Conservation (phyloP, 2,113 vertebrate species). For the Ptychochromis oligacanthus region DNA sequence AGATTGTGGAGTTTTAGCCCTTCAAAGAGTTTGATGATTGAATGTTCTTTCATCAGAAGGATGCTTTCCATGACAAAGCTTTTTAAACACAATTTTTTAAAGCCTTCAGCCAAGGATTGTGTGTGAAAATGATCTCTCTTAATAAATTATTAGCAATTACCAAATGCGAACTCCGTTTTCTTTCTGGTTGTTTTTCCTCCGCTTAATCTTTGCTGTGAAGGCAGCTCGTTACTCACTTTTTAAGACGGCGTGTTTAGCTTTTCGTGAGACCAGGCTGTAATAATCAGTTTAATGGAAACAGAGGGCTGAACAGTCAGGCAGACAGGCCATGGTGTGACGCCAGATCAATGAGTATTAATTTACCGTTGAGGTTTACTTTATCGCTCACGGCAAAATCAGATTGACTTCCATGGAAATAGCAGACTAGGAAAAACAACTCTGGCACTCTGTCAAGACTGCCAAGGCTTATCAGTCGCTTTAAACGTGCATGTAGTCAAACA, state of each 20-base stretch:
- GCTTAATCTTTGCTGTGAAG: accelerated
- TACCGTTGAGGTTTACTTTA: constrained; percentile 15
- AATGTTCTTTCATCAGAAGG: not conserved
- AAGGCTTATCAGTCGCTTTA: not conserved
- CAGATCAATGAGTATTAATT: constrained; percentile 35
- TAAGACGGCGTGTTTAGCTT: not conserved
- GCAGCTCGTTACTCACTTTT: not conserved
- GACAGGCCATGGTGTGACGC: not conserved
- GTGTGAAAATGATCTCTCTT: not conserved
- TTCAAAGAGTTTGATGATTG: not conserved
- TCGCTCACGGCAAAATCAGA: constrained; percentile 30
- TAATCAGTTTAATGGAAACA: constrained; percentile 37
- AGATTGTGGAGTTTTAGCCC: not conserved
- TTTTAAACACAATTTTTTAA: not conserved
- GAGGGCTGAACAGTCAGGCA: not conserved
- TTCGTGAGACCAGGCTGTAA: not conserved
- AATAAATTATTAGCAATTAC: not conserved
- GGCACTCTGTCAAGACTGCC: constrained; percentile 25
- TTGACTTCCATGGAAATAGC: constrained; percentile 42
- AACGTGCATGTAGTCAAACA: not conserved
- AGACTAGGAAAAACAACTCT: constrained; percentile 4
- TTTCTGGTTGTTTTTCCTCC: not conserved
- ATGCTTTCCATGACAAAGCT: not conserved
- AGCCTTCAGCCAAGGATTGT: not conserved
- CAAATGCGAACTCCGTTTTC: not conserved